Percentiles rank a stretch among this genome's conserved stretches.
phyloP scores from a whole-genome alignment of 2,797 vertebrate species.

The Crenichthys baileyi region DNA sequence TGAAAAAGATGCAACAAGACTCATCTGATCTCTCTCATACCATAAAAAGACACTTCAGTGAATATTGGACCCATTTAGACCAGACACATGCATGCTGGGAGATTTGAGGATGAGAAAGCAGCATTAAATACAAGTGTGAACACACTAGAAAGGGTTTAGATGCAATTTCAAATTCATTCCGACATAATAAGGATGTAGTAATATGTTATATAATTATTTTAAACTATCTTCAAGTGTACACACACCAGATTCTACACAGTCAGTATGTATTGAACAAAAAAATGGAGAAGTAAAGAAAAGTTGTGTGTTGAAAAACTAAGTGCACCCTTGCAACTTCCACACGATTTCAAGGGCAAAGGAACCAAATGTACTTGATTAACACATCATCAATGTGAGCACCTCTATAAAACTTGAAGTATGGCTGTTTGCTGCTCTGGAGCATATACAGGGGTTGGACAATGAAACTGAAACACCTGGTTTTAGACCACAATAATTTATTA shows the following conservation, averaged over 20 bases:
- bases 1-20: neutral
- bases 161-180: neutral
- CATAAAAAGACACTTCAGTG: neutral
- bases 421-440: neutral
- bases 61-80: neutral
- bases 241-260: no score
- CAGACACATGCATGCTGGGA: neutral
- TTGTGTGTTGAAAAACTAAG: neutral
- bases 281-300: neutral
- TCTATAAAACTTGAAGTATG: neutral
- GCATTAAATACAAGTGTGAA: neutral
- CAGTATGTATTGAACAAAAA: neutral
- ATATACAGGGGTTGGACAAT: no score
- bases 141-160: neutral
- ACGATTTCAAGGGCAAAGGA: neutral
- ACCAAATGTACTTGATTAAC: neutral
- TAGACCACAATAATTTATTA: no score
- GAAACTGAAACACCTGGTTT: no score
- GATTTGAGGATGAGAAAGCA: neutral
- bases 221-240: no score
- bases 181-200: no score
- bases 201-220: no score
- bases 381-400: neutral
- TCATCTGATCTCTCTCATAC: neutral
- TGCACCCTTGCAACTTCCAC: neutral